phyloP scores from a whole-genome alignment of 2,113 vertebrate genomes.

The Hippocampus mohnikei region DNA sequence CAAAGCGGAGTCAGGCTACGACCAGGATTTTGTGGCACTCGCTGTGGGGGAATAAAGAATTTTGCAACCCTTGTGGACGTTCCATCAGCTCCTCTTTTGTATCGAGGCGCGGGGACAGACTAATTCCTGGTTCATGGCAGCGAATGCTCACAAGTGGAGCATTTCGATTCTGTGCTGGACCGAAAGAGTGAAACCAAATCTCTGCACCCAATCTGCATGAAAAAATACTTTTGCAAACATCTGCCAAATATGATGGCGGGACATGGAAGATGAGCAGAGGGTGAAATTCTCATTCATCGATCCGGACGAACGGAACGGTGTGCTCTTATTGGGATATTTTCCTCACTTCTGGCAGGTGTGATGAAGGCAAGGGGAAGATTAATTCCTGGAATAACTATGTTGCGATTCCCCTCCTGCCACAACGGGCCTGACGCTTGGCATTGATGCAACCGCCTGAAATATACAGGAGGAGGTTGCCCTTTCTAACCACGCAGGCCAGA shows the following conservation, averaged over 20 bases:
- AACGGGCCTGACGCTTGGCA: conserved; percentile 28
- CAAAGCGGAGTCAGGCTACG: conserved; percentile 29
- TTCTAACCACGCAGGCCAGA: conserved; percentile 26
- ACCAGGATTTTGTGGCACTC: conserved; percentile 44
- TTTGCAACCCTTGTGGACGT: conserved; percentile 31
- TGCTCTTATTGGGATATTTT: neutral
- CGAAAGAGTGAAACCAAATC: neutral
- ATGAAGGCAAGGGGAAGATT: neutral
- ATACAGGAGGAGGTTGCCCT: conserved; percentile 38
- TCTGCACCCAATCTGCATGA: neutral
- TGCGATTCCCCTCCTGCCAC: conserved; percentile 24
- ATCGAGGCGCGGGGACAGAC: neutral
- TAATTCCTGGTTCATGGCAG: neutral
- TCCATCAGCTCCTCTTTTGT: conserved; percentile 5
- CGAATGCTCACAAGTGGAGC: neutral
- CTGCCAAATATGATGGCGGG: too few species aligned
- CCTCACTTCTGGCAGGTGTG: conserved; percentile 1
- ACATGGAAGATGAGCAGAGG: too few species aligned
- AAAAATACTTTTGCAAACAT: neutral
- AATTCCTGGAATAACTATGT: conserved; percentile 7
- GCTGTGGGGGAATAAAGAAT: conserved; percentile 25
- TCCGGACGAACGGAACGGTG: too few species aligned
- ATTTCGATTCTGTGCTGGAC: neutral
- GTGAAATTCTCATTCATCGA: too few species aligned
- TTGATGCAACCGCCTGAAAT: conserved; percentile 71